Base-by-base conservation (phyloP, 2,113 vertebrate genomes). In the Carollia perspicillata region DNA sequence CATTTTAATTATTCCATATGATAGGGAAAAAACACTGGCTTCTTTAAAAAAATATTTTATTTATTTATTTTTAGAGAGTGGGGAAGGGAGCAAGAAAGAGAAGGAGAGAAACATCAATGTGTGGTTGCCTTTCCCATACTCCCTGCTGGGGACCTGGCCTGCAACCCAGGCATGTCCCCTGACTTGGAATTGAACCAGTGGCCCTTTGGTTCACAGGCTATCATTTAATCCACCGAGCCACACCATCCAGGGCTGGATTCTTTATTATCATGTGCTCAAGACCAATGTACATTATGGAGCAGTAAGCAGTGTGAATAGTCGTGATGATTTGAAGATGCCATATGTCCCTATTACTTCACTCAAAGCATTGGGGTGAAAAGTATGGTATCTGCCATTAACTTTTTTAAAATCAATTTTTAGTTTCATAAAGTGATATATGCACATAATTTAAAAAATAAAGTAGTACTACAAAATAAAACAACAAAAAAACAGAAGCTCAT, bases 1-100 rank as follows among this genome's bases (percentile, higher is more conserved):
- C 63, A 72, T 30, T 93, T 95, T 93, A 91, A 93, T 94, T 89
- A 71, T 94, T 87, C 66, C 47, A 92, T 71, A 44, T 80, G 35
- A 93, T 37, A 94, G 22, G 83, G 16, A 17, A 37, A 71, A 78
- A 83, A 91, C 40, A 74, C 49, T 81, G 30, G 33, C 37, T 78
- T 75, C 74, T 23, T 23, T 23, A 58, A 58, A 42, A 42, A 42
- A 42, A 42, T 20, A 58, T 58, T 23, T 58, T 58, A 58, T 58
- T 55, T 55, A 55, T 23, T 58, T 58, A 58, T 58, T 23, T 23
- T 58, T 58, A 58, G 55, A 58, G 22, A 58, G 55, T 23, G 20
- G 55, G 8, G 55, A 58, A 58, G 7, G 55, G 55, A 58, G 22
- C 22, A 22, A 58, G 55, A 58, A 58, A 58, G 22, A 58, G 55